These are phyloP conservation scores for Bos indicus DNA, from an alignment of 2,113 vertebrate genomes.

Conservation along the genomic window DNA sequence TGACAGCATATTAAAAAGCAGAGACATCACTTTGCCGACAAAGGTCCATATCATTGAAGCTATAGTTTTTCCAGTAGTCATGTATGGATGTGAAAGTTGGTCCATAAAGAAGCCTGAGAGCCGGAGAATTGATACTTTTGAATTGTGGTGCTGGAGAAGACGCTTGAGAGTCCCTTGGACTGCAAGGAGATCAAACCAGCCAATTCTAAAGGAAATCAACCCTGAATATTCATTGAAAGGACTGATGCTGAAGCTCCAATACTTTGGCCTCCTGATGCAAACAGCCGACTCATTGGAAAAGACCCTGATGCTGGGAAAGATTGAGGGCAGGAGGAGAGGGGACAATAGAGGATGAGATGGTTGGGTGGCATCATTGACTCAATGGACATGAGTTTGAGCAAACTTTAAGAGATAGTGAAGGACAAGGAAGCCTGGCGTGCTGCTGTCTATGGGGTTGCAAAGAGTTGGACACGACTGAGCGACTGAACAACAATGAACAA, in stretches of 20 bases:
- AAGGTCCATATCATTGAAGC: background rate
- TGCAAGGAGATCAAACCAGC: background rate
- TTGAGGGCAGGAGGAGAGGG: background rate
- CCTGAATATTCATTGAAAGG: background rate
- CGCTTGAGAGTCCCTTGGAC: background rate
- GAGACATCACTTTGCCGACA: background rate
- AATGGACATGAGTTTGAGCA: background rate
- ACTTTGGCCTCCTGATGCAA: background rate
- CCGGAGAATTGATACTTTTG: background rate
- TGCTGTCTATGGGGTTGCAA: background rate
- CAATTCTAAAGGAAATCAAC: background rate
- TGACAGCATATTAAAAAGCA: background rate
- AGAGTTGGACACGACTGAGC: rapidly evolving
- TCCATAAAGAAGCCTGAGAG: background rate
- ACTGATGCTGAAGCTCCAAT: background rate
- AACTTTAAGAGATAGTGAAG: background rate
- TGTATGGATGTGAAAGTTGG: background rate
- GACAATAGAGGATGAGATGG: background rate
- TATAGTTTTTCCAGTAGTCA: background rate
- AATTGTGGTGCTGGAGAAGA: background rate
- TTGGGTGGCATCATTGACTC: background rate
- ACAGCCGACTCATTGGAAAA: background rate
- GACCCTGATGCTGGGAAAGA: background rate
- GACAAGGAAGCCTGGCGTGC: background rate
- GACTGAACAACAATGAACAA: background rate